Evolutionary conservation across 2,888 invertebrate genomes (phyloP).

Genomic region (Timema podura): DNA sequence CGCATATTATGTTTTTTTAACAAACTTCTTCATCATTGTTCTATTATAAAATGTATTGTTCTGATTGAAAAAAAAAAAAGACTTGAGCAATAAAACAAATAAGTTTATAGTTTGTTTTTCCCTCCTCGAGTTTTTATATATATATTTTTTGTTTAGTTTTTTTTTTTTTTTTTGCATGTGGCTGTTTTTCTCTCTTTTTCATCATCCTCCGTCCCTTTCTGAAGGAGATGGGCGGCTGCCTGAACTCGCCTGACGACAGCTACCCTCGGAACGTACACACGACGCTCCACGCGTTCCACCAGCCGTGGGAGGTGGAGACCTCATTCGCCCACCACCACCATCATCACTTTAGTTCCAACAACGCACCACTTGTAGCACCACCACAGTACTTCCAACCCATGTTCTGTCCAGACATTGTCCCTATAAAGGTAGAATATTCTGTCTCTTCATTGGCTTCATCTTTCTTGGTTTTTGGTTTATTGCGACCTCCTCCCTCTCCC

Average conservation of each 20-base stretch:
- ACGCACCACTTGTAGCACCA: conserved; percentile 24
- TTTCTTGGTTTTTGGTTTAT: too few relatives aligned
- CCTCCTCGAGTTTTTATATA: too few relatives aligned
- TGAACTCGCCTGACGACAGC: conserved; percentile 26
- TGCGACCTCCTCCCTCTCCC: not conserved
- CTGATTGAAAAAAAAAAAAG: too few relatives aligned
- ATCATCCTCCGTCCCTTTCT: conserved; percentile 22
- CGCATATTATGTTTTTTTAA: too few relatives aligned
- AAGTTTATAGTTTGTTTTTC: too few relatives aligned
- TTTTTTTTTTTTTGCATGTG: conserved; percentile 46
- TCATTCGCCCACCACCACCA: conserved; percentile 31
- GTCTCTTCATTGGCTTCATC: too few relatives aligned
- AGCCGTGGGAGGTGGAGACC: conserved; percentile 62
- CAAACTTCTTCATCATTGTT: too few relatives aligned
- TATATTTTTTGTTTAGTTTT: conserved; percentile 41
- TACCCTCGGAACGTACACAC: conserved; percentile 44
- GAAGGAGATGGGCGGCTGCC: conserved; percentile 43
- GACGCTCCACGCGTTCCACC: conserved; percentile 58
- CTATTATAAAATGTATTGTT: too few relatives aligned
- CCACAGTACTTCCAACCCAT: conserved; percentile 32
- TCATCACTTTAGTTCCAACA: conserved; percentile 24
- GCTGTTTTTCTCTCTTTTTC: conserved; percentile 42
- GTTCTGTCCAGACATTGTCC: conserved; percentile 49
- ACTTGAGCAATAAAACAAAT: too few relatives aligned
- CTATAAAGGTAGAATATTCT: conserved; percentile 48